Percentiles rank a stretch among this genome's conserved stretches.
phyloP scores from a whole-genome alignment of 2,113 vertebrate species.

The Symphodus melops region DNA sequence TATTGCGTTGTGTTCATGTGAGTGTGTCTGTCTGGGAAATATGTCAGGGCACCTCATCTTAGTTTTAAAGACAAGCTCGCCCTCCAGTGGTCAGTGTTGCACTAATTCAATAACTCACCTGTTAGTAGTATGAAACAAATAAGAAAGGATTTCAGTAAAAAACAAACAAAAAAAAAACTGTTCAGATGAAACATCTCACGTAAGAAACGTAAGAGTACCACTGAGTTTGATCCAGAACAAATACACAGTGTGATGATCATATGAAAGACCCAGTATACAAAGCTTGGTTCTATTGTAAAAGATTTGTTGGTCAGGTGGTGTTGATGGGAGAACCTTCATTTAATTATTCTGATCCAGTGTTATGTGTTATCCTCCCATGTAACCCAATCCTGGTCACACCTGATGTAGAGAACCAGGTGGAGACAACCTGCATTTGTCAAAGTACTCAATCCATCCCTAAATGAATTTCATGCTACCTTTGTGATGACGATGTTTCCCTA shows the following conservation, averaged over 20 bases:
- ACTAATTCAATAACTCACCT: not conserved
- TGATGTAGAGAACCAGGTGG: slow-evolving; percentile 42
- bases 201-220: not conserved
- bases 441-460: slow-evolving; percentile 38
- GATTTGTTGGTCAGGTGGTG: not conserved
- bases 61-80: slow-evolving; percentile 16
- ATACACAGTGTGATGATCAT: not conserved
- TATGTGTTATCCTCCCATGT: slow-evolving; percentile 32
- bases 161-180: too few relatives aligned
- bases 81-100: slow-evolving; percentile 43
- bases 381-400: slow-evolving; percentile 61
- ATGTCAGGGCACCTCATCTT: not conserved
- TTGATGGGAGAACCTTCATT: not conserved
- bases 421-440: not conserved
- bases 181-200: not conserved
- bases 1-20: too few relatives aligned
- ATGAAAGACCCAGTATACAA: not conserved
- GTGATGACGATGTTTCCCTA: slow-evolving; percentile 35
- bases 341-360: slow-evolving; percentile 24
- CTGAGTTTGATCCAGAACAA: not conserved
- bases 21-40: not conserved
- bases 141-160: not conserved
- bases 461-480: slow-evolving; percentile 55
- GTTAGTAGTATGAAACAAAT: too few relatives aligned
- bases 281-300: not conserved